A percentile compares a stretch with the other conserved stretches of the same genome.
Conservation (phyloP, 2,113 vertebrate genomes). For the Erythrocebus patas region DNA sequence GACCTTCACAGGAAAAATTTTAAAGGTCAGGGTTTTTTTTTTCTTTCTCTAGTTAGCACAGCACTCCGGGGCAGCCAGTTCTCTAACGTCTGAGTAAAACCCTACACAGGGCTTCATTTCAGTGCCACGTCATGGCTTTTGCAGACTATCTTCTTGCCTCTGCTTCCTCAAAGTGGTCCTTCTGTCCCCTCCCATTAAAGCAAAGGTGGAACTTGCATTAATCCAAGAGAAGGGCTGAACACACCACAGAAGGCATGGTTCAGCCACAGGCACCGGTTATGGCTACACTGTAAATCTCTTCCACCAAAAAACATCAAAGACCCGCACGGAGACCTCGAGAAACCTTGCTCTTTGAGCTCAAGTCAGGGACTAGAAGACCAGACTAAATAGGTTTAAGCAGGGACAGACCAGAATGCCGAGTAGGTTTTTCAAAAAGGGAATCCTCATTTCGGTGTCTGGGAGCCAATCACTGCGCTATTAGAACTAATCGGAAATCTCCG, state of each 20-base stretch:
- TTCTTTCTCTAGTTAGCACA: not conserved
- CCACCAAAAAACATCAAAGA: not conserved
- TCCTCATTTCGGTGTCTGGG: not conserved
- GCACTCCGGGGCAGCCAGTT: not conserved
- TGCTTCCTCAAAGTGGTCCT: not conserved
- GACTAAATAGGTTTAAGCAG: not conserved
- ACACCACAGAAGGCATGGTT: not conserved
- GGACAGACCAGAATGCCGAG: not conserved
- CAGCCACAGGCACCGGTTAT: not conserved
- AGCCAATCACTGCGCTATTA: not conserved
- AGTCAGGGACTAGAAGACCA: not conserved
- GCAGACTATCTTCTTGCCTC: not conserved
- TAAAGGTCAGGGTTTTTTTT: constrained; percentile 38
- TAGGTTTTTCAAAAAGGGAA: not conserved
- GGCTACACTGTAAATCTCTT: not conserved
- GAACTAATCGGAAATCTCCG: not conserved
- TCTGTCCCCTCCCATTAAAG: not conserved
- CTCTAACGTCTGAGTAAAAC: not conserved
- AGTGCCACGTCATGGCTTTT: not conserved
- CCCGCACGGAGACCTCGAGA: not conserved
- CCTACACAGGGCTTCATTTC: not conserved
- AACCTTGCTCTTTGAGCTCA: not conserved
- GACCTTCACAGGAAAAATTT: constrained; percentile 2
- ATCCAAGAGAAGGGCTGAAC: not conserved
- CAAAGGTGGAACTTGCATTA: not conserved